Evolutionary conservation across 2,888 invertebrate genomes (phyloP), one percentile per base, ranked within the genome.

Genomic region (Eupithecia dodoneata): DNA sequence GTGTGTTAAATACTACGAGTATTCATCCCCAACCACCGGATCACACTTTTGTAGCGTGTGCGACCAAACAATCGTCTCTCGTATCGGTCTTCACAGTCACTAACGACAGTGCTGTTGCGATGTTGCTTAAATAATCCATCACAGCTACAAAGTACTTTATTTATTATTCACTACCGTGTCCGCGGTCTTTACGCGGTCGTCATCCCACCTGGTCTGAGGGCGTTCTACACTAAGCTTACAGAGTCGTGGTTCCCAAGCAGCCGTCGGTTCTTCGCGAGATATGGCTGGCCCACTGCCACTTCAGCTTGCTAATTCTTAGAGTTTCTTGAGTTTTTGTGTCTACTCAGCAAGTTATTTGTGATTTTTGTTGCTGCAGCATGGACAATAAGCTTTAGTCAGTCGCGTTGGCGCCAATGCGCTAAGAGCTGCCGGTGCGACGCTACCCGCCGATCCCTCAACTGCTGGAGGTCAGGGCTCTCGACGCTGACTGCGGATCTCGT

Each of bases 341-440:
- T 30, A 30, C 30, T 30, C 1, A 30, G 45, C 2, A 49, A 52
- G 52, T 15, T n/a, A n/a, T 52, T 49, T 52, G 15, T 52, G 15
- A 52, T n/a, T 52, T n/a, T 2, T 55, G n/a, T 76, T 67, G 69
- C 82, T 86, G 79, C 87, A 97, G 97, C 96, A 71, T 97, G 97
- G 97, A 95, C 95, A 76, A 95, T 97, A 78, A 96, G 96, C 71
- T 93, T 92, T 75, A 91, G 93, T 13, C 94, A 96, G 75, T 96
- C 96, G 9, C 95, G 96, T 63, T 96, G 96, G 96, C 95, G 96
- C 84, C 95, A 96, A 84, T 95, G 96, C 73, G 96, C 97, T 76
- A 95, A 95, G 55, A 95, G 95, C 82, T 97, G 97, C 84, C 96
- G 96, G 76, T 97, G 97, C 84, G 95, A 96, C 83, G 96, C 96